phyloP scores from a whole-genome alignment of 2,113 vertebrate genomes.

The Sterrhoptilus dennistouni region DNA sequence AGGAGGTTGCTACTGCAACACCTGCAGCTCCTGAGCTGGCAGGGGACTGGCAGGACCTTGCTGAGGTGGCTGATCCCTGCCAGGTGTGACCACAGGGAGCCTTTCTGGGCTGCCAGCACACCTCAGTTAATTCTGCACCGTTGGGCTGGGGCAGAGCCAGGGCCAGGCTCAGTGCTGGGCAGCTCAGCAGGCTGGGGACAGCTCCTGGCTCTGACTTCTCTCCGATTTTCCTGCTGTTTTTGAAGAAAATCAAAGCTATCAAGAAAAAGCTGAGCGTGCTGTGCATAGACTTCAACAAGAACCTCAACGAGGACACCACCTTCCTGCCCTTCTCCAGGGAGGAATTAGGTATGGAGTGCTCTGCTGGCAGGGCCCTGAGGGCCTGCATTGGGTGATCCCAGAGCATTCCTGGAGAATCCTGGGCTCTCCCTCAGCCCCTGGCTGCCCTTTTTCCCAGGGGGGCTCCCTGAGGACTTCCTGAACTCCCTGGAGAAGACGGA shows the following conservation, averaged over 20 bases:
- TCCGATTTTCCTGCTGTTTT: background rate
- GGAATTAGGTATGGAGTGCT: constrained; percentile 80
- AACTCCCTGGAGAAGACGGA: constrained; percentile 87
- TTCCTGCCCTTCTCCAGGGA: constrained; percentile 83
- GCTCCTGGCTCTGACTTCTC: background rate
- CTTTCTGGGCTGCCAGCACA: background rate
- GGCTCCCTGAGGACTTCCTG: constrained; percentile 94
- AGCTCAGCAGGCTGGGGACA: background rate
- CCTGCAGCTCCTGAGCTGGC: background rate
- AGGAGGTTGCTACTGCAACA: background rate
- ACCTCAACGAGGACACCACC: constrained; percentile 94
- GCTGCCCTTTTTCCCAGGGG: constrained; percentile 72
- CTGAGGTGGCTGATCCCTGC: background rate
- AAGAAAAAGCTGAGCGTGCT: constrained; percentile 92
- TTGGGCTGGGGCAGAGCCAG: background rate
- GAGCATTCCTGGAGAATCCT: background rate
- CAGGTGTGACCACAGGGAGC: background rate
- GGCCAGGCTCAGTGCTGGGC: background rate
- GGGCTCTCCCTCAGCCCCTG: background rate
- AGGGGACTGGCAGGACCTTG: background rate
- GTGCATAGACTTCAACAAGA: constrained; percentile 96
- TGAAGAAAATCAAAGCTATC: constrained; percentile 91
- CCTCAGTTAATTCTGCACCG: background rate
- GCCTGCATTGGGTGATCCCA: accelerated
- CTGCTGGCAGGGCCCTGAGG: accelerated